Conservation (phyloP, 2,888 invertebrate genomes). For the Monoplex corrugatus region DNA sequence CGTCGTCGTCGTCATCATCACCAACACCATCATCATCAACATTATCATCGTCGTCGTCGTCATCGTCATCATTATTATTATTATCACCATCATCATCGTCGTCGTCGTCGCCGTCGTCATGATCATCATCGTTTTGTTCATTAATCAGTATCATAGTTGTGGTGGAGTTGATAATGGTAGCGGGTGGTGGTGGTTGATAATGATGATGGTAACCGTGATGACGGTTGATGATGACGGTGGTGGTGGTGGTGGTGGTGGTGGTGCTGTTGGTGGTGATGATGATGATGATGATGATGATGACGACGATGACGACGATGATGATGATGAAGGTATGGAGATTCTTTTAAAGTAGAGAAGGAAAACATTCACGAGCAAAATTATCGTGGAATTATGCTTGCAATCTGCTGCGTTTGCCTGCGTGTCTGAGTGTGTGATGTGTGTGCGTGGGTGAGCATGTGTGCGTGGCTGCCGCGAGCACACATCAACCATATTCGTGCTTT, state of each 20-base stretch:
- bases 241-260: background rate
- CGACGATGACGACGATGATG: background rate
- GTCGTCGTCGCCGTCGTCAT: constrained; percentile 40
- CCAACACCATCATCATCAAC: background rate
- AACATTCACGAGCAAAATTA: too few species aligned
- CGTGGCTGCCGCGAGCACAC: background rate
- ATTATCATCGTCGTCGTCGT: constrained; percentile 12
- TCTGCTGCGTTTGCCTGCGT: background rate
- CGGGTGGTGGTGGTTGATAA: too few species aligned
- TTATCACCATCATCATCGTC: constrained; percentile 42
- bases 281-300: background rate
- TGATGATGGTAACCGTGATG: too few species aligned
- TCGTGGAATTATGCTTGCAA: too few species aligned
- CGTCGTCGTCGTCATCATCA: background rate
- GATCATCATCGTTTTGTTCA: constrained; percentile 44
- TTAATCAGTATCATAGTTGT: background rate
- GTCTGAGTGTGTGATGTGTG: constrained; percentile 6
- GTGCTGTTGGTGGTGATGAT: background rate
- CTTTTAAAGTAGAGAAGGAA: too few species aligned
- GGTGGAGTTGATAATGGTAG: too few species aligned
- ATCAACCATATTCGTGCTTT: too few species aligned
- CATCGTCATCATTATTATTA: background rate
- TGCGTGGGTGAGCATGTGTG: background rate
- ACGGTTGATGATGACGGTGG: too few species aligned
- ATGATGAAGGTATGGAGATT: background rate